Evolutionary conservation across 1,140 invertebrate genomes (phyloP).

Genomic region (Hestina assimilis): DNA sequence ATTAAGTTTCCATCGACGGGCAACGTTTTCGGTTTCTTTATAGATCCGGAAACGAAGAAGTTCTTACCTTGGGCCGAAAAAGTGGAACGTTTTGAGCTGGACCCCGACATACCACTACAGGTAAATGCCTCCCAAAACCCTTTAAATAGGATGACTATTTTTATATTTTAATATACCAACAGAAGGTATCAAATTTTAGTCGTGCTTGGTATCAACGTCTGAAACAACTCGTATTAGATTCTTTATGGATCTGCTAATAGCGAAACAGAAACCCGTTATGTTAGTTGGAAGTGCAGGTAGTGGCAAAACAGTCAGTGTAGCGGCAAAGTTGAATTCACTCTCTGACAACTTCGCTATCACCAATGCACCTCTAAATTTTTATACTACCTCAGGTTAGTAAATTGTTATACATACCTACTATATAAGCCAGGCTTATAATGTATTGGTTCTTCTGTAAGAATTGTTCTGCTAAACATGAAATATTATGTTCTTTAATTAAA

Average conservation of each 20-base stretch:
- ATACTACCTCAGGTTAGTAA: slow-evolving; percentile 90
- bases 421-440: too few relatives aligned
- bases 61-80: slow-evolving; percentile 92
- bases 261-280: slow-evolving; percentile 91
- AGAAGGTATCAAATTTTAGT: slow-evolving; percentile 40
- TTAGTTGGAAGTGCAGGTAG: slow-evolving; percentile 92
- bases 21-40: slow-evolving; percentile 94
- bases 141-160: too few relatives aligned
- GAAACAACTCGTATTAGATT: slow-evolving; percentile 94
- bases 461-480: too few relatives aligned
- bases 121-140: slow-evolving; percentile 57
- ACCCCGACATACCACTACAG: slow-evolving; percentile 92
- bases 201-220: slow-evolving; percentile 89
- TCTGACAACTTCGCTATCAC: slow-evolving; percentile 89
- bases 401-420: too few relatives aligned
- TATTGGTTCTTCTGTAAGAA: too few relatives aligned
- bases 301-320: slow-evolving; percentile 92
- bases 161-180: not conserved
- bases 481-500: too few relatives aligned
- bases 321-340: slow-evolving; percentile 88
- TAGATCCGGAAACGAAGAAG: slow-evolving; percentile 91
- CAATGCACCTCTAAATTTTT: slow-evolving; percentile 97
- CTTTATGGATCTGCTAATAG: slow-evolving; percentile 93
- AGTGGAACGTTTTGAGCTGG: slow-evolving; percentile 87
- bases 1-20: slow-evolving; percentile 91